Conservation (phyloP, 2,888 invertebrate species). For the Stomorhina lunata region DNA sequence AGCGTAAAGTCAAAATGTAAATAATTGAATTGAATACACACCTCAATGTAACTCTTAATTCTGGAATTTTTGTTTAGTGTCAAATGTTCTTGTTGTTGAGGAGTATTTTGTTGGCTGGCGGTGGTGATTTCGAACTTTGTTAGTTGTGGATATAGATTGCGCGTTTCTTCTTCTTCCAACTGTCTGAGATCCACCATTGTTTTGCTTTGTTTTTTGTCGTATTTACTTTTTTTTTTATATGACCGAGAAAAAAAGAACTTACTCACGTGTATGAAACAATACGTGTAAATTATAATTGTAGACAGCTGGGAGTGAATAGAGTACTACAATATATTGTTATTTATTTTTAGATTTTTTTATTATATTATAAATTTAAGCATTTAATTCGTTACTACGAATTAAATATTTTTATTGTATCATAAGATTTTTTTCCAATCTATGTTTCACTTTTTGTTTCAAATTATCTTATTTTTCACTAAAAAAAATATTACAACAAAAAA, state of each 20-base stretch:
- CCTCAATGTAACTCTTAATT: slow-evolving; percentile 39
- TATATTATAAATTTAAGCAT: too few species aligned
- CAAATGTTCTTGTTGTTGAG: slow-evolving; percentile 4
- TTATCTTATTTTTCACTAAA: too few species aligned
- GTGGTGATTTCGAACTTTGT: slow-evolving; percentile 15
- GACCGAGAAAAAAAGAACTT: neutral
- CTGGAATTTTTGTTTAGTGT: slow-evolving; percentile 6
- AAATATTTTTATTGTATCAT: too few species aligned
- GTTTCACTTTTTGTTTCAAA: too few species aligned
- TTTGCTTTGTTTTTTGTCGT: neutral
- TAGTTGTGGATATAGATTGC: slow-evolving; percentile 41
- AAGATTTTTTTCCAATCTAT: too few species aligned
- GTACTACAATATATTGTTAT: too few species aligned
- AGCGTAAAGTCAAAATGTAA: too few species aligned
- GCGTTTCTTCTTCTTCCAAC: slow-evolving; percentile 41
- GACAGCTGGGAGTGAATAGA: slow-evolving; percentile 35
- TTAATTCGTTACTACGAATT: too few species aligned
- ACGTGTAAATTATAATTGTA: neutral
- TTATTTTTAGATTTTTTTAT: too few species aligned
- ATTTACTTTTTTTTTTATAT: slow-evolving; percentile 1
- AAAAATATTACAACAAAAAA: too few species aligned
- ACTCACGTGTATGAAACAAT: slow-evolving; percentile 30
- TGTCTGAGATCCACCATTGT: slow-evolving; percentile 52
- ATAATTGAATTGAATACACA: too few species aligned
- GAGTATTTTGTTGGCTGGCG: neutral